A percentile compares a stretch with the other conserved stretches of the same genome.
Conservation (phyloP, 2,113 vertebrate species). For the Protomyctophum bolini region DNA sequence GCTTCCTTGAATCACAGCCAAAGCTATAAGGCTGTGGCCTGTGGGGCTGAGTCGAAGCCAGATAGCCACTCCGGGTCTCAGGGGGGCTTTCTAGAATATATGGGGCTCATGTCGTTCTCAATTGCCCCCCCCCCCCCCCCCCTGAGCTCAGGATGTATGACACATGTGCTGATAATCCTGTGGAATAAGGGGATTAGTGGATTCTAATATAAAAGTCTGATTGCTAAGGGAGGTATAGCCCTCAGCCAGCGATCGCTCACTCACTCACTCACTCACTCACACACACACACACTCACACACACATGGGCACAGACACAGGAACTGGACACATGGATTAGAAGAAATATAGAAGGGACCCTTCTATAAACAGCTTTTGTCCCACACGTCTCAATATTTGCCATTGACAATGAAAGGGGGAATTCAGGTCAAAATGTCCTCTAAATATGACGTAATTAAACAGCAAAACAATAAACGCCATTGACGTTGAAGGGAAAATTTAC, state of each 20-base stretch:
- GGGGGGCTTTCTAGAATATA: conserved; percentile 16
- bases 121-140: no score
- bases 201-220: conserved; percentile 3
- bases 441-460: no score
- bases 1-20: conserved; percentile 13
- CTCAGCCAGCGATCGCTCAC: not conserved
- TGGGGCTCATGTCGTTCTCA: conserved; percentile 14
- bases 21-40: conserved; percentile 8
- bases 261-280: not conserved
- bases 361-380: no score
- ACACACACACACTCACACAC: not conserved
- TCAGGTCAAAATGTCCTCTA: no score
- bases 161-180: conserved; percentile 18
- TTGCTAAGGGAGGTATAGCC: not conserved
- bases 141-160: conserved; percentile 5
- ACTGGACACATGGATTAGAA: no score
- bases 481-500: no score
- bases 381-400: no score
- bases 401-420: no score
- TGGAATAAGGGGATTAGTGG: conserved; percentile 21
- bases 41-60: conserved; percentile 16
- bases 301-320: not conserved
- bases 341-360: no score
- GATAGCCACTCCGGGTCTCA: conserved; percentile 31
- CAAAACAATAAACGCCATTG: no score